A percentile compares a stretch with the other conserved stretches of the same genome.
These are phyloP conservation scores for Neogale vison DNA, from an alignment of 2,113 vertebrate species.

Conservation along the genomic window DNA sequence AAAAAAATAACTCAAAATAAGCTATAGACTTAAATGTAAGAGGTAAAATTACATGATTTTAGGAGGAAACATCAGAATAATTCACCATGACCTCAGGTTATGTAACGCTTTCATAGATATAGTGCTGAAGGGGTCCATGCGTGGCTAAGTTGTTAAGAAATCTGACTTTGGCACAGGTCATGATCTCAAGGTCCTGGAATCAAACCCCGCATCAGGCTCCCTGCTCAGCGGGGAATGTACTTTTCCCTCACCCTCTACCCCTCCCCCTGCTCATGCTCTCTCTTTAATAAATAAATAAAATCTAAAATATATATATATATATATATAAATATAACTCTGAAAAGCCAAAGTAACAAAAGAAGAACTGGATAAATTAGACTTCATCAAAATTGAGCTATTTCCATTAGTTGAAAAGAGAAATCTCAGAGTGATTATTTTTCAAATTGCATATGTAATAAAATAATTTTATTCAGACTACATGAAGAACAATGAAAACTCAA, in stretches of 20 bases:
- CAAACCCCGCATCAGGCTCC: no score
- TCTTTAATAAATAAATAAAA: no score
- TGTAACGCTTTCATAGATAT: not conserved
- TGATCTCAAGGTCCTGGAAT: no score
- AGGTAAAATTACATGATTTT: not conserved
- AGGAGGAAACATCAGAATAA: not conserved
- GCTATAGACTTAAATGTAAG: not conserved
- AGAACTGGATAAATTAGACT: not conserved
- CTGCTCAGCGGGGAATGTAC: no score
- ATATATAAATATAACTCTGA: not conserved
- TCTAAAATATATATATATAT: not conserved
- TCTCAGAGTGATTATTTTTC: not conserved
- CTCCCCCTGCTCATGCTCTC: no score
- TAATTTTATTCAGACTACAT: not conserved
- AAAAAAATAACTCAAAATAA: not conserved
- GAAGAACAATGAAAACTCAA: not conserved
- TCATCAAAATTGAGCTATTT: not conserved
- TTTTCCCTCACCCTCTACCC: no score
- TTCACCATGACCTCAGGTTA: not conserved
- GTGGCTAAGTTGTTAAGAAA: no score
- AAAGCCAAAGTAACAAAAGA: not conserved
- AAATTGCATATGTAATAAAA: not conserved
- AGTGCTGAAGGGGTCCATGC: not conserved
- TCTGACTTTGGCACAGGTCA: no score
- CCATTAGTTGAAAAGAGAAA: not conserved